phyloP scores from a whole-genome alignment of 2,113 vertebrate species.

The Monopterus albus region DNA sequence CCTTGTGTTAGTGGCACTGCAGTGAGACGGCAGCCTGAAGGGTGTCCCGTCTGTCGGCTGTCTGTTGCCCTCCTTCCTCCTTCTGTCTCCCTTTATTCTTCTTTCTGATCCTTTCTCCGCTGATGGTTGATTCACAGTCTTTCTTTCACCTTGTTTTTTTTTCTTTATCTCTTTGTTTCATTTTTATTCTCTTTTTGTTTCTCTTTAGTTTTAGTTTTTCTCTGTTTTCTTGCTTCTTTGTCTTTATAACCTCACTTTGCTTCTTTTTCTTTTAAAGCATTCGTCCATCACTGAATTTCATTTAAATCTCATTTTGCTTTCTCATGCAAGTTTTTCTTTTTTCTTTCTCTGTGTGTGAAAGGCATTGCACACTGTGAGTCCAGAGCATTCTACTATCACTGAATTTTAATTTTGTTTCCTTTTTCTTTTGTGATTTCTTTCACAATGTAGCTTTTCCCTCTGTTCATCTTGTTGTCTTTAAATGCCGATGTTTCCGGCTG shows the following conservation, averaged over 20 bases:
- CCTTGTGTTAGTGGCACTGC: slow-evolving; percentile 52
- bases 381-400: no score
- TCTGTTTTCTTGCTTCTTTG: background rate
- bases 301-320: background rate
- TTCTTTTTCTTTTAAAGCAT: background rate
- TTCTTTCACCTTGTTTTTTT: background rate
- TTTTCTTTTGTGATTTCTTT: background rate
- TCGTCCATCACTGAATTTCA: background rate
- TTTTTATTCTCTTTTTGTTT: background rate
- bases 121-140: background rate
- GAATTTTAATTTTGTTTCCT: no score
- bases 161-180: background rate
- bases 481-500: background rate
- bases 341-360: no score
- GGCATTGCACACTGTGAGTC: no score
- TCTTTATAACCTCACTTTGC: background rate
- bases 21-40: slow-evolving; percentile 39
- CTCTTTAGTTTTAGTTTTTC: no score
- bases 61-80: background rate
- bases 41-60: slow-evolving; percentile 15
- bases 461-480: background rate
- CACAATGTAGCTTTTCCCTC: background rate
- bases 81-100: background rate
- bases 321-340: background rate
- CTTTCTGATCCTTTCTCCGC: background rate